Conservation (phyloP, 2,888 invertebrate genomes). For the Eutolmus rufibarbis region DNA sequence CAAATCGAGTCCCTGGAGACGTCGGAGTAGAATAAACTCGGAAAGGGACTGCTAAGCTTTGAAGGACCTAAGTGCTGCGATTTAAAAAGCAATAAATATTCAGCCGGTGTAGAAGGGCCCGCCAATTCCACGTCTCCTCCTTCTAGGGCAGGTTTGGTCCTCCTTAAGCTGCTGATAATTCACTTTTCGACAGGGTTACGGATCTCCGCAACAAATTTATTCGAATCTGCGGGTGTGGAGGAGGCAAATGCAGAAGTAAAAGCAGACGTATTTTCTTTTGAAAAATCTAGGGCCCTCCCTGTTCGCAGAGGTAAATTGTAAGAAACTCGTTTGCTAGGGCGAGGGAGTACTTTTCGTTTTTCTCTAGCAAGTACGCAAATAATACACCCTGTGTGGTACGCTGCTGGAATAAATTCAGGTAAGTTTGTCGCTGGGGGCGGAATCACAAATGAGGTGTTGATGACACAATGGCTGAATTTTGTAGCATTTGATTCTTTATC, state of each 20-base stretch:
- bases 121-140: neutral
- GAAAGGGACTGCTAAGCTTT: neutral
- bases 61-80: neutral
- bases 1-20: neutral
- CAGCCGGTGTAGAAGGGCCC: neutral
- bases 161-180: slow-evolving; percentile 11
- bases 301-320: neutral
- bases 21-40: neutral
- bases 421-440: neutral
- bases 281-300: neutral
- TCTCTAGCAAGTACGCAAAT: neutral
- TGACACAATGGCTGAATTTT: neutral
- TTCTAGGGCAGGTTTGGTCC: neutral
- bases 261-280: neutral
- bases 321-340: neutral
- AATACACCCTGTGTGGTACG: neutral
- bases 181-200: slow-evolving; percentile 19
- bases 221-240: neutral
- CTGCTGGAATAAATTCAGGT: neutral
- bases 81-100: slow-evolving; percentile 14
- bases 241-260: neutral
- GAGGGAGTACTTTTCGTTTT: neutral
- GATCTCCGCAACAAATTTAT: slow-evolving; percentile 13
- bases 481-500: slow-evolving; percentile 5
- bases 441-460: slow-evolving; percentile 14